Percentiles rank a stretch among this genome's conserved stretches.
Conservation (phyloP, 2,888 invertebrate genomes). For the Cecidostiba fungosa region DNA sequence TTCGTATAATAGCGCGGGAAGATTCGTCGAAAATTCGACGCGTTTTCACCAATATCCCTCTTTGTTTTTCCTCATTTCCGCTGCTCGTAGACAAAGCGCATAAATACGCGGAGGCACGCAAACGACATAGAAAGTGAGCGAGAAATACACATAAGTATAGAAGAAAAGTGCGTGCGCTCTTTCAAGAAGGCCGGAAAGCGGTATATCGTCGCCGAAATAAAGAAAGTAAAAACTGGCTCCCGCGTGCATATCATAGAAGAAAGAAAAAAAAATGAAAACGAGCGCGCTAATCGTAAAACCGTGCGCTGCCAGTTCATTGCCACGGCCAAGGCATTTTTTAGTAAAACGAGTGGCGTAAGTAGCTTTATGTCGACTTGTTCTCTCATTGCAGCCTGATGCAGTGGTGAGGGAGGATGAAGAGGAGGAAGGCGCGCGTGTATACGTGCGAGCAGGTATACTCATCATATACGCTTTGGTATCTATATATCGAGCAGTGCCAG, state of each 20-base stretch:
- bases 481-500: not conserved
- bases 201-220: not conserved
- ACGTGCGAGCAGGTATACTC: not conserved
- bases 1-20: not conserved
- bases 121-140: conserved; percentile 14
- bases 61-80: conserved; percentile 16
- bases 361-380: not conserved
- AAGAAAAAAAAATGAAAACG: not conserved
- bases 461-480: no score
- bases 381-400: not conserved
- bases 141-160: not conserved
- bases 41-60: conserved; percentile 6
- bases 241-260: not conserved
- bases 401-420: not conserved
- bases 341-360: not conserved
- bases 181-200: not conserved
- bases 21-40: not conserved
- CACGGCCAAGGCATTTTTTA: not conserved
- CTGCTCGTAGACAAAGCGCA: not conserved
- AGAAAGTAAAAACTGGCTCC: not conserved
- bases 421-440: not conserved
- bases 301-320: not conserved
- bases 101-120: not conserved
- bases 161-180: not conserved
- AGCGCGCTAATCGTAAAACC: not conserved